Base-by-base conservation (phyloP, 2,113 vertebrate species). In the Panthera uncia region DNA sequence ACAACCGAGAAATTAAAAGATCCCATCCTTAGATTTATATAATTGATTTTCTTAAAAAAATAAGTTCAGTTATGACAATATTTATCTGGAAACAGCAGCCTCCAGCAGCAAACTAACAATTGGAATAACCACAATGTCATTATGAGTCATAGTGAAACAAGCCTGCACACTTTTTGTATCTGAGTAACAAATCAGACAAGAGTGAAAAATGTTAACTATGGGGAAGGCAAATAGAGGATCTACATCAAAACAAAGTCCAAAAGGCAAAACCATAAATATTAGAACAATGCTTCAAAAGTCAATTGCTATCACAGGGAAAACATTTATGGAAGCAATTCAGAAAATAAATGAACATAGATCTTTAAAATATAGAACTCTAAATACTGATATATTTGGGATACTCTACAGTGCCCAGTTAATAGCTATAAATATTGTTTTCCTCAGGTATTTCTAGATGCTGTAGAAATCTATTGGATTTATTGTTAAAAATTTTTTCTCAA, bases 11-110 rank as follows among this genome's bases (percentile, higher is more conserved):
- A 92, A 95, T n/a, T 55, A 78, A 82, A 80, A 74, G 19, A 55
- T 41, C 25, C n/a, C 65, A 85, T 81, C 66, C 19, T 88, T 92
- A 76, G 45, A 76, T 81, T 89, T 89, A 76, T 76, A 63, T 73
- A 95, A 27, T 97, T 97, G 76, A 96, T 96, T 97, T 98, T 90
- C 87, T 97, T 96, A 97, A 6, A 93, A 98, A 97, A 98, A 97
- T 96, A 95, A 95, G 79, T 93, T 89, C 41, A 71, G 69, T 93
- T 95, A 57, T 81, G 74, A 25, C 69, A 97, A 52, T 66, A 87
- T 85, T 94, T 82, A 86, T 73, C 82, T 91, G 74, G 94, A 92
- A 79, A 96, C 55, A 50, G 65, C 8, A 73, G 57, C 33, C 38
- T 89, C 11, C 78, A 83, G 73, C 4, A 98, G 50, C 66, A 87